A percentile compares a stretch with the other conserved stretches of the same genome.
Evolutionary conservation across 2,888 invertebrate species (phyloP).

Genomic region (Hydriomena furcata): DNA sequence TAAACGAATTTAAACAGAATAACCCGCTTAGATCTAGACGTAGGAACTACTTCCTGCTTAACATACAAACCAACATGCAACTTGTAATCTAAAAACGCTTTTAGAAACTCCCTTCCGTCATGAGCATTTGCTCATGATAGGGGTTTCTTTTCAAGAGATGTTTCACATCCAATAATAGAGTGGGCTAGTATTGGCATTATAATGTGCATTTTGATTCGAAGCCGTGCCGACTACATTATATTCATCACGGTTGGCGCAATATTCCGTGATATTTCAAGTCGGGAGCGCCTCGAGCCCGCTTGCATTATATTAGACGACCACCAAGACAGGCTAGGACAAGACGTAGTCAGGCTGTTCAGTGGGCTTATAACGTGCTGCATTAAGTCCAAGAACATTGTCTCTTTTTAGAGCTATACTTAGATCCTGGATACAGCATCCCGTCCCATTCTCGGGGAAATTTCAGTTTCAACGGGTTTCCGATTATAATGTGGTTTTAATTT

Average conservation of each 20-base stretch:
- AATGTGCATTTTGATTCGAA: slow-evolving; percentile 38
- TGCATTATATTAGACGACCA: slow-evolving; percentile 72
- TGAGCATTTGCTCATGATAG: no score
- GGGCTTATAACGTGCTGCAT: not conserved
- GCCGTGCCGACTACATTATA: slow-evolving; percentile 46
- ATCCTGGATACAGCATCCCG: no score
- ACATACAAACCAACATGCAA: no score
- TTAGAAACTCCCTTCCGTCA: no score
- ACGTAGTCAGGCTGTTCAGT: slow-evolving; percentile 3
- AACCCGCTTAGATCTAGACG: not conserved
- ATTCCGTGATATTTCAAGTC: slow-evolving; percentile 72
- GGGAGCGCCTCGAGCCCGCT: slow-evolving; percentile 66
- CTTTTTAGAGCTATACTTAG: no score
- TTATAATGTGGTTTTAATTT: no score
- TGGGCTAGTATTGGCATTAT: slow-evolving; percentile 28
- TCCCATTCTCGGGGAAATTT: no score
- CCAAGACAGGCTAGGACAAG: slow-evolving; percentile 54
- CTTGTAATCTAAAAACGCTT: no score
- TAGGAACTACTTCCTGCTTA: no score
- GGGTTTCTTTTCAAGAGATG: not conserved
- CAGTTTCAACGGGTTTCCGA: no score
- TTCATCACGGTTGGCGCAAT: slow-evolving; percentile 58
- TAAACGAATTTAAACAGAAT: not conserved
- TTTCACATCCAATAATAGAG: slow-evolving; percentile 18
- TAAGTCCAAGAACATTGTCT: no score